Evolutionary conservation across 2,113 vertebrate genomes (phyloP).

Genomic region (Lagopus leucura): DNA sequence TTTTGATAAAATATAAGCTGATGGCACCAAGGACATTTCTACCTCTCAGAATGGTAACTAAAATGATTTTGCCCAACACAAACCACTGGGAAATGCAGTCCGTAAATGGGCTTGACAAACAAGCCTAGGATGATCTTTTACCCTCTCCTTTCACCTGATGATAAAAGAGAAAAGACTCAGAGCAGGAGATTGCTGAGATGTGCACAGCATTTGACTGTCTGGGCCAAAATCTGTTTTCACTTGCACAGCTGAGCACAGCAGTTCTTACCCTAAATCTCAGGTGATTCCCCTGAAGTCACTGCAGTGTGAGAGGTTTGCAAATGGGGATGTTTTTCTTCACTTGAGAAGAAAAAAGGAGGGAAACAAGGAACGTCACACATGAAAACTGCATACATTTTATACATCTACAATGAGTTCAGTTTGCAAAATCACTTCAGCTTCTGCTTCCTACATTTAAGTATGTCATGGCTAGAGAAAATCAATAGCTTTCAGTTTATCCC

Average conservation of each 20-base stretch:
- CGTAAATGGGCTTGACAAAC: neutral
- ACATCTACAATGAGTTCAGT: neutral
- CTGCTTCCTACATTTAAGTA: neutral
- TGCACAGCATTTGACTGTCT: neutral
- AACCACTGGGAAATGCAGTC: neutral
- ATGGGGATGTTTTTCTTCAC: neutral
- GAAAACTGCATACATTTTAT: neutral
- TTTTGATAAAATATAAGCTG: constrained; percentile 21
- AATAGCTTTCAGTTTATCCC: neutral
- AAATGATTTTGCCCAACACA: constrained; percentile 2
- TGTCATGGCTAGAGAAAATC: neutral
- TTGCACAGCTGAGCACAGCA: neutral
- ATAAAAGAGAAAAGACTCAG: neutral
- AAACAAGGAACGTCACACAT: neutral
- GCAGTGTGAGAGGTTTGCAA: neutral
- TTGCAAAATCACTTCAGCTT: neutral
- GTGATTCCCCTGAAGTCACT: neutral
- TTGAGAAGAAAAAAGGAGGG: neutral
- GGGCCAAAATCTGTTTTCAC: neutral
- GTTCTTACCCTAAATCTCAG: neutral
- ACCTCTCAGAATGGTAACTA: neutral
- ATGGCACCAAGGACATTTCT: constrained; percentile 31
- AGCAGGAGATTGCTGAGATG: neutral
- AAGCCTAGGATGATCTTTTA: neutral
- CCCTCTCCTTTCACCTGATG: neutral